Evolutionary conservation across 1,140 invertebrate genomes (phyloP).

Genomic region (Coptotermes formosanus): DNA sequence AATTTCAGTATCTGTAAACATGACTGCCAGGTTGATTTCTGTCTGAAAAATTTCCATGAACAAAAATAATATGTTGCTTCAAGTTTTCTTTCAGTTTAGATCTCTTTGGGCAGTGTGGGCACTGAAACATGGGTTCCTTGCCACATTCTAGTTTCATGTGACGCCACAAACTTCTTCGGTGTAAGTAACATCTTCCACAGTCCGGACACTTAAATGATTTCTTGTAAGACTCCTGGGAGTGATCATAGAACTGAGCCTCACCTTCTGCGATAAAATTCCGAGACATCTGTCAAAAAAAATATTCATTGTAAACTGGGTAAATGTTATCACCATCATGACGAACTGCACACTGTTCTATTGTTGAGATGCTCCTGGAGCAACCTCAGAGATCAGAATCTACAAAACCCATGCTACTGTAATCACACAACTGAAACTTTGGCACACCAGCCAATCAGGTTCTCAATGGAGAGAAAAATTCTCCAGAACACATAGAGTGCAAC

Average conservation of each 20-base stretch:
- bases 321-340: too few species aligned
- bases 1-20: too few species aligned
- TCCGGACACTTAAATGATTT: constrained; percentile 34
- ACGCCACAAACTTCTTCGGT: constrained; percentile 43
- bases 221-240: neutral
- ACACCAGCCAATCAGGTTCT: too few species aligned
- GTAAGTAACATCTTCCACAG: constrained; percentile 46
- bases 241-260: neutral
- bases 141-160: constrained; percentile 52
- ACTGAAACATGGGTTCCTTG: constrained; percentile 45
- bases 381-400: too few species aligned
- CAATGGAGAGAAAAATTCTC: too few species aligned
- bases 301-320: neutral
- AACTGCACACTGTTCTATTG: too few species aligned
- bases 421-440: too few species aligned
- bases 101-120: constrained; percentile 51
- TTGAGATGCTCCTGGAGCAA: too few species aligned
- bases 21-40: too few species aligned
- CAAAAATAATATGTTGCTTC: constrained; percentile 48
- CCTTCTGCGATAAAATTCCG: neutral
- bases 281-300: neutral
- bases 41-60: neutral
- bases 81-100: constrained; percentile 58
- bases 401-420: too few species aligned
- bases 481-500: too few species aligned